Base-by-base conservation (phyloP, 2,113 vertebrate genomes). In the Coracopsis vasa region DNA sequence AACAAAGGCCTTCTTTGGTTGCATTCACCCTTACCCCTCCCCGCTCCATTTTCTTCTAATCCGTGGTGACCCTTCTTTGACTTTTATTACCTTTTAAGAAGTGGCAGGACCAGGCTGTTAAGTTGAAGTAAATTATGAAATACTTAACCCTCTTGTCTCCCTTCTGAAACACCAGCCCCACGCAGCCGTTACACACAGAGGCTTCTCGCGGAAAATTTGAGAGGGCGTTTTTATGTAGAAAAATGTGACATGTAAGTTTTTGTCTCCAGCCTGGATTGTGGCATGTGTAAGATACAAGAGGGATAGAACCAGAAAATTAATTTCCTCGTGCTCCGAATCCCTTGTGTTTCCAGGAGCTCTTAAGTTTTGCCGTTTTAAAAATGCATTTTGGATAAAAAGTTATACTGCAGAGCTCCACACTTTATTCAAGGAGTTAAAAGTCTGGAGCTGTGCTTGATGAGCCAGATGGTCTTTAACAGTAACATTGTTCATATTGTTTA, bases 401-500 rank as follows among this genome's bases (percentile, higher is more conserved):
- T 19, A 9, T 50, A 20, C 87, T 83, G 45, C 15, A 13, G 82
- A 71, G 72, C 92, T 96, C 91, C 94, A 62, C 85, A 84, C 96
- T 97, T 96, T 97, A 96, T 98, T 97, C 97, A 98, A 98, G 96
- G 98, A 98, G 98, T 98, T 98, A 98, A 98, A 98, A 97, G 94
- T 97, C 96, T 96, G 94, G 95, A 96, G 92, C 96, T 97, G 95
- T 95, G 96, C 89, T 95, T 96, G 97, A 98, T 98, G 98, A 96
- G 94, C 97, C 98, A 98, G 98, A 98, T 98, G 98, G 98, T 97
- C 96, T 97, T 98, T 97, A 98, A 96, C 98, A 98, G 98, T 97
- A 98, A 98, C 98, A 97, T 97, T 98, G 98, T 96, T 97, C 98
- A 98, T 98, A 97, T 98, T 98, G 98, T 98, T 98, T 98, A 98